Conservation (phyloP, 2,888 invertebrate species). For the Caenorhabditis sp. region DNA sequence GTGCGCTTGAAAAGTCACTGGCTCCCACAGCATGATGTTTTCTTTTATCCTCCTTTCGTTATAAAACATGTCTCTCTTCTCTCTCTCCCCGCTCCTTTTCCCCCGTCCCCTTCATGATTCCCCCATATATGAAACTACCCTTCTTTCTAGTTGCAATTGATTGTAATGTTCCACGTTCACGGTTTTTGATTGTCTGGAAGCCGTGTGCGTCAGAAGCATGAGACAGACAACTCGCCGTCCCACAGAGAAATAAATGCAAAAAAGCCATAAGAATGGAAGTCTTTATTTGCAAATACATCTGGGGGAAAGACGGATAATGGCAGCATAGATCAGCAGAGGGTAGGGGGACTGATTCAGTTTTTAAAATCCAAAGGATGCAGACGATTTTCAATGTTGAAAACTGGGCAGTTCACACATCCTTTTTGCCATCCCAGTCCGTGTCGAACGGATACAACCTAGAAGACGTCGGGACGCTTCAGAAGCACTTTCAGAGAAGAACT, state of each 20-base stretch:
- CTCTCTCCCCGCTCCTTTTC: conserved; percentile 14
- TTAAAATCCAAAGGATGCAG: conserved; percentile 75
- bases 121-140: conserved; percentile 48
- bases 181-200: conserved; percentile 37
- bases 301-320: background rate
- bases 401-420: conserved; percentile 72
- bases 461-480: background rate
- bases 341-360: conserved; percentile 61
- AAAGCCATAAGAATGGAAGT: conserved; percentile 12
- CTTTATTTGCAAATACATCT: conserved; percentile 40
- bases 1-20: conserved; percentile 38
- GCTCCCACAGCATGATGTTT: background rate
- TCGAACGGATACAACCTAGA: conserved; percentile 57
- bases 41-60: conserved; percentile 31
- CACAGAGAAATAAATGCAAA: conserved; percentile 41
- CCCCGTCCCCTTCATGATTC: conserved; percentile 1
- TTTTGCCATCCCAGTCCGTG: conserved; percentile 70
- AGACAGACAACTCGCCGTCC: conserved; percentile 31
- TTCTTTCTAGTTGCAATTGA: conserved; percentile 54
- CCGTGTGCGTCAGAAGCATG: conserved; percentile 30
- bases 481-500: background rate
- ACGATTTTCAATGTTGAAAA: conserved; percentile 73
- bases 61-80: conserved; percentile 38
- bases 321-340: background rate
- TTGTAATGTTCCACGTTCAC: conserved; percentile 19